Evolutionary conservation across 64 coral and sea anemone genomes (phyloP), one percentile per base, ranked within the genome.

Genomic region (Stichodactyla helianthus): DNA sequence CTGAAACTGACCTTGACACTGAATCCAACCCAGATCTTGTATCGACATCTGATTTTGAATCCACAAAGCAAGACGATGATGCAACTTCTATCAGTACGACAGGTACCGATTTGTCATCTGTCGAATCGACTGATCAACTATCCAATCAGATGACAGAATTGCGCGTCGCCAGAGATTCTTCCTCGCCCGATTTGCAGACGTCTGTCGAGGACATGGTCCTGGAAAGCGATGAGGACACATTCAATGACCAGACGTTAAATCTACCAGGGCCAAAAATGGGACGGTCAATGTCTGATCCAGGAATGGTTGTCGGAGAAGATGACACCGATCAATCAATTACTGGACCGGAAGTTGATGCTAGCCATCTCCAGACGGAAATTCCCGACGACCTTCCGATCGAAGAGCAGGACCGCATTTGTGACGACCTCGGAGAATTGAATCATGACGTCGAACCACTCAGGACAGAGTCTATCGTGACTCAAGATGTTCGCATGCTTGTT

Each of bases 401-500:
- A 51, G 88, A 93, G n/a, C 84, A 79, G 70, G 79, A 90, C 60
- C 79, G 68, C 27, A 84, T 89, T 74, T 79, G 60, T 28, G 55
- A 58, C 59, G 93, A 92, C 50, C 52, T 90, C 2, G 86, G 86
- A 62, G 80, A 83, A 77, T 54, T 92, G 23, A 80, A 53, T 14
- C 85, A 87, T 85, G 88, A 85, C 6, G 79, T 86, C 19, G 88
- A 90, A 28, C 50, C 51, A 44, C 50, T 93, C 0, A 89, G 91
- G 50, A 96, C 88, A 85, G 94, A 93, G 20, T 97, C 94, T 15
- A 65, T 97, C 25, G 86, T 87, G 27, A 93, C 91, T n/a, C 91
- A 97, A 28, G 94, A 93, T 83, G 91, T 97, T 1, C 88, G 91
- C n/a, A 77, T 89, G 5, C 88, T 93, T 82, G 82, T 97, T 15